A percentile compares a stretch with the other conserved stretches of the same genome.
phyloP scores from a whole-genome alignment of 2,113 vertebrate genomes.

The Pituophis catenifer region DNA sequence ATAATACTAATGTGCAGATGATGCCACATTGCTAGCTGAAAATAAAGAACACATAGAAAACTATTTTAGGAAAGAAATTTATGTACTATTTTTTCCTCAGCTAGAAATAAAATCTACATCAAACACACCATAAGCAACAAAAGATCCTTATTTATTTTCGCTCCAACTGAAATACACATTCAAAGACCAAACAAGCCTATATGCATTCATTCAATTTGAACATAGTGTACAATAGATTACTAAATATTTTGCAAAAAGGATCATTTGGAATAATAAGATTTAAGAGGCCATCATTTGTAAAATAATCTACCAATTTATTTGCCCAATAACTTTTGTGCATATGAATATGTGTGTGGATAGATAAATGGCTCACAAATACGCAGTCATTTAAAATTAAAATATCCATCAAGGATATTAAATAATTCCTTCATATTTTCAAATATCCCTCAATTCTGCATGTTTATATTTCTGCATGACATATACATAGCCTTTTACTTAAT shows the following conservation, averaged over 20 bases:
- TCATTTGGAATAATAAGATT: not conserved
- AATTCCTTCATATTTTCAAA: not conserved
- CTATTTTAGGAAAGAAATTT: not conserved
- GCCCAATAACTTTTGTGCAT: not conserved
- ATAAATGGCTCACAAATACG: not conserved
- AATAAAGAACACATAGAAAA: not conserved
- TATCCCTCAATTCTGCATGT: not conserved
- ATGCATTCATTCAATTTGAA: not conserved
- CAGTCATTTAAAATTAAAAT: not conserved
- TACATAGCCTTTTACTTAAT: not conserved
- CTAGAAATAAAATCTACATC: not conserved
- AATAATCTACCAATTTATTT: not conserved
- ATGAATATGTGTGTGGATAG: not conserved
- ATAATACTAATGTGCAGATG: not conserved
- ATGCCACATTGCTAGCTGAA: not conserved
- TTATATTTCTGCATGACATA: conserved; percentile 7
- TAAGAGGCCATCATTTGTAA: not conserved
- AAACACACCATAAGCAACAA: not conserved
- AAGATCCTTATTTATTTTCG: not conserved
- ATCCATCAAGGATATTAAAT: not conserved
- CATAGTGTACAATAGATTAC: not conserved
- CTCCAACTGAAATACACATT: not conserved
- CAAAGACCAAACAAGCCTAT: not conserved
- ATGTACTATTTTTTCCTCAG: not conserved
- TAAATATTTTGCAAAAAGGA: not conserved